phyloP scores from a whole-genome alignment of 2,113 vertebrate genomes.

The Burhinus bistriatus region DNA sequence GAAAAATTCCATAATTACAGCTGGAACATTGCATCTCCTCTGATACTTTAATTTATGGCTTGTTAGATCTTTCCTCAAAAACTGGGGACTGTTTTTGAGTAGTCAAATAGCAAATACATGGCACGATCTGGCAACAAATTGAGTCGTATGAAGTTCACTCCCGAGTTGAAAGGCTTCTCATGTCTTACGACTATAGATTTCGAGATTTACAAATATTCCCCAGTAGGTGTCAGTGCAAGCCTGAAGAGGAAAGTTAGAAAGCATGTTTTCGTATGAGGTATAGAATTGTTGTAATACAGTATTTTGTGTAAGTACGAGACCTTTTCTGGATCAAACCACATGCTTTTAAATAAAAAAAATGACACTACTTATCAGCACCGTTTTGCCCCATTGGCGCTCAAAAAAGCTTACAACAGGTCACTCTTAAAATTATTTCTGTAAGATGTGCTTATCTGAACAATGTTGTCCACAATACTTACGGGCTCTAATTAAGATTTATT shows the following conservation, averaged over 20 bases:
- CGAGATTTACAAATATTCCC: neutral
- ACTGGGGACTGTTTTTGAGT: neutral
- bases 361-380: neutral
- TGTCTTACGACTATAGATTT: neutral
- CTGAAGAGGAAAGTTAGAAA: neutral
- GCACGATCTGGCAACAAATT: neutral
- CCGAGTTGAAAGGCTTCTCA: rapidly evolving
- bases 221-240: constrained; percentile 51
- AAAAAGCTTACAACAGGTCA: neutral
- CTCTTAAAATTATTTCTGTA: neutral
- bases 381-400: neutral
- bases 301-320: neutral
- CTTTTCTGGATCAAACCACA: neutral
- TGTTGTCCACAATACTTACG: neutral
- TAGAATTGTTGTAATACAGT: rapidly evolving
- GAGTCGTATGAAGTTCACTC: neutral
- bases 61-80: neutral
- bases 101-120: neutral
- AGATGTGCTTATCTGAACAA: neutral
- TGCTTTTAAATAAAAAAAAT: neutral
- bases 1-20: neutral
- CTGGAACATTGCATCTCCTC: neutral
- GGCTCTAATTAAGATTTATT: neutral
- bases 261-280: rapidly evolving
- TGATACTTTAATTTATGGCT: neutral